phyloP scores from a whole-genome alignment of 2,888 invertebrate genomes.

The Alentia gelatinosa region DNA sequence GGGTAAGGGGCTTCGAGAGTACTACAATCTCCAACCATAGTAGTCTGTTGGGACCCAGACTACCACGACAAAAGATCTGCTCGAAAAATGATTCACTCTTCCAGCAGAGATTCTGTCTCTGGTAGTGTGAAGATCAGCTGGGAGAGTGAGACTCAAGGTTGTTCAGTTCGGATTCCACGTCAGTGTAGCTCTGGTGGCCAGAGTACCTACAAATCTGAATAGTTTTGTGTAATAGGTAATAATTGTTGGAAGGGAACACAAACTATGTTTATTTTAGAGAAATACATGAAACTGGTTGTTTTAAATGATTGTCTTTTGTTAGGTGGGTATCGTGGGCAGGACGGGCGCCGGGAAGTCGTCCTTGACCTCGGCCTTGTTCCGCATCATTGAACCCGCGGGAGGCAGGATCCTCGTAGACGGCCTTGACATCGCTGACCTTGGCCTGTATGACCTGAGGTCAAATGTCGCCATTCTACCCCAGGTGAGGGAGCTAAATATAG shows the following conservation, averaged over 20 bases:
- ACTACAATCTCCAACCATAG: no score
- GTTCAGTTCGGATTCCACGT: no score
- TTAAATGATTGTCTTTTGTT: neutral
- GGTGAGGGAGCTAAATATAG: conserved; percentile 55
- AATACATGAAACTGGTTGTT: neutral
- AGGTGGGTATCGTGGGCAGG: conserved; percentile 77
- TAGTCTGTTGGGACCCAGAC: no score
- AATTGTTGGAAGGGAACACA: neutral
- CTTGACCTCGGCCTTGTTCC: conserved; percentile 73
- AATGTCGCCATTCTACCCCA: conserved; percentile 81
- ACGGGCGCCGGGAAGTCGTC: conserved; percentile 78
- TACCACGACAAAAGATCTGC: no score
- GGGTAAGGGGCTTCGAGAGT: no score
- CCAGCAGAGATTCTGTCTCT: no score
- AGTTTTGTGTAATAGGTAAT: neutral
- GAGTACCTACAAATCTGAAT: no score
- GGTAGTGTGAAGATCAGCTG: no score
- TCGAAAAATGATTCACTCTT: no score
- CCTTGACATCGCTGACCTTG: conserved; percentile 69
- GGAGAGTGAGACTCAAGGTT: no score
- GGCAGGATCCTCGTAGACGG: conserved; percentile 76
- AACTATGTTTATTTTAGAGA: neutral
- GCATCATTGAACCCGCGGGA: conserved; percentile 73
- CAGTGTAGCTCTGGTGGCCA: no score
- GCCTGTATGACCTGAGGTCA: conserved; percentile 68